Conservation (phyloP, 2,113 vertebrate genomes). For the Aldabrachelys gigantea region DNA sequence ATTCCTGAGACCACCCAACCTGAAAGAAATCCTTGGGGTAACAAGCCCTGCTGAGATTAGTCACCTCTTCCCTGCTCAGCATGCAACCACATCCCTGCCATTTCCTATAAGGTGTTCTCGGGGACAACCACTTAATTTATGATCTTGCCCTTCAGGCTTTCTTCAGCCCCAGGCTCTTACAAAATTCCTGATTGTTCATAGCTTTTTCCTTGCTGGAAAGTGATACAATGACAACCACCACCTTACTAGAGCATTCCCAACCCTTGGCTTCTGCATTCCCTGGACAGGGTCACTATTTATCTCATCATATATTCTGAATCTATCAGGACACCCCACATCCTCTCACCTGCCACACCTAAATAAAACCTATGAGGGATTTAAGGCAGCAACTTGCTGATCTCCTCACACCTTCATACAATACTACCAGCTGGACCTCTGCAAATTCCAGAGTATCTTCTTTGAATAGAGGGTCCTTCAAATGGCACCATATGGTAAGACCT, state of each 20-base stretch:
- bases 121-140: not conserved
- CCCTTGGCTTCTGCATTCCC: not conserved
- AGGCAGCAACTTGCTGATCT: not conserved
- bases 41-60: not conserved
- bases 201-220: not conserved
- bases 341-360: not conserved
- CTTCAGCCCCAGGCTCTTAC: not conserved
- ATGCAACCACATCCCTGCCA: not conserved
- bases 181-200: not conserved
- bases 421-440: not conserved
- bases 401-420: not conserved
- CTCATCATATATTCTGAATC: not conserved
- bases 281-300: not conserved
- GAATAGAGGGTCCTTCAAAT: not conserved
- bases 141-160: not conserved
- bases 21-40: not conserved
- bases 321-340: not conserved
- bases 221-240: not conserved
- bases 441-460: not conserved
- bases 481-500: not conserved
- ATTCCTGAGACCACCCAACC: not conserved
- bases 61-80: not conserved
- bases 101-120: not conserved
- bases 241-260: not conserved
- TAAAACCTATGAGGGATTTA: not conserved